Conservation (phyloP, 2,113 vertebrate species). For the Gymnobelideus leadbeateri region DNA sequence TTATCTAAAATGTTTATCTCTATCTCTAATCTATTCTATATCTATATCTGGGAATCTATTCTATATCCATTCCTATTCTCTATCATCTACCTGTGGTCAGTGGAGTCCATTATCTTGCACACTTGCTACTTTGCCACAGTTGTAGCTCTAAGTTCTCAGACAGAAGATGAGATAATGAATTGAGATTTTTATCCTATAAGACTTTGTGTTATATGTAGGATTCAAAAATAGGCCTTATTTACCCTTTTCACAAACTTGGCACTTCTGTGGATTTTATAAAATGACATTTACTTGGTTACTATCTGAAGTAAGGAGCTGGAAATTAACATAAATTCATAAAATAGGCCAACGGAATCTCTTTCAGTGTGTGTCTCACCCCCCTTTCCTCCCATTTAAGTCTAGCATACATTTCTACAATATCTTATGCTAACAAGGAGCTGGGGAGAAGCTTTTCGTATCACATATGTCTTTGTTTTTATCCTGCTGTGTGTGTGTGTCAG, state of each 20-base stretch:
- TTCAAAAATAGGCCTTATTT: not conserved
- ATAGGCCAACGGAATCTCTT: conserved; percentile 30
- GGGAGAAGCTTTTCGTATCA: conserved; percentile 54
- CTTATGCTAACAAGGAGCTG: conserved; percentile 2
- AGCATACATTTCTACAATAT: not conserved
- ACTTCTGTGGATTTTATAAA: not conserved
- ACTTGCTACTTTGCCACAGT: not conserved
- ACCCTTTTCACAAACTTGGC: conserved; percentile 34
- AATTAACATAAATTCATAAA: conserved; percentile 32
- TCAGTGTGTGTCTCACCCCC: not conserved
- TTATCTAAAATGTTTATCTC: not conserved
- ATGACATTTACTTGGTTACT: conserved; percentile 30
- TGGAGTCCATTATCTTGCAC: not conserved
- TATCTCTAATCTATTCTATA: not conserved
- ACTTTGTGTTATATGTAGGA: not conserved
- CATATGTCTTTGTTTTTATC: conserved; percentile 75
- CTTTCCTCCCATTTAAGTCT: not conserved
- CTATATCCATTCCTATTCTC: not conserved
- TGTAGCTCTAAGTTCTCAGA: not conserved
- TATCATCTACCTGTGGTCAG: not conserved
- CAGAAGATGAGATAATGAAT: not conserved
- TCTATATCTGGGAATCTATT: not conserved
- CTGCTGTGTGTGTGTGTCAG: conserved; percentile 57
- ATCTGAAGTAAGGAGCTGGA: conserved; percentile 1
- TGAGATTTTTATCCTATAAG: not conserved